Percentiles rank a stretch among this genome's conserved stretches.
Conservation (phyloP, 2,113 vertebrate species). For the Oreochromis tanganicae region DNA sequence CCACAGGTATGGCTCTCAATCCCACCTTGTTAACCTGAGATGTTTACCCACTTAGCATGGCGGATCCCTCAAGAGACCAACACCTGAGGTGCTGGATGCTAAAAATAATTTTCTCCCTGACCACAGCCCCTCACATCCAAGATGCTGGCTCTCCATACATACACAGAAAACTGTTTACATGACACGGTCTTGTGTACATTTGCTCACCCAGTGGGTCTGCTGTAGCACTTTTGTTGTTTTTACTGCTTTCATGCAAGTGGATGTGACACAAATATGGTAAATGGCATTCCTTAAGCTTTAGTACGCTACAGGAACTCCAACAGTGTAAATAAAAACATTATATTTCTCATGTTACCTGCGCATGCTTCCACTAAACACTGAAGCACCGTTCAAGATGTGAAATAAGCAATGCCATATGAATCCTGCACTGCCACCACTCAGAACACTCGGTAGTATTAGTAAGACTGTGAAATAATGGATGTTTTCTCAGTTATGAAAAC, state of each 20-base stretch:
- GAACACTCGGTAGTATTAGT: neutral
- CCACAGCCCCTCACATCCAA: conserved; percentile 34
- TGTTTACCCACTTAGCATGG: conserved; percentile 62
- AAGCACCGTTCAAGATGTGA: neutral
- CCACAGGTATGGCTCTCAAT: conserved; percentile 49
- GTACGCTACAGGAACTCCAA: neutral
- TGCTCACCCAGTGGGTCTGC: neutral
- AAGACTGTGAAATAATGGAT: neutral
- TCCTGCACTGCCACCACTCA: neutral
- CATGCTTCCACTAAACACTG: neutral
- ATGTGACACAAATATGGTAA: neutral
- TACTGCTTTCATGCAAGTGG: neutral
- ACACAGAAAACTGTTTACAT: conserved; percentile 41
- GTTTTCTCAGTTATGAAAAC: neutral
- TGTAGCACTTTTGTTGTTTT: neutral
- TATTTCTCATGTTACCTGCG: neutral
- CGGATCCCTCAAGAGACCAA: conserved; percentile 24
- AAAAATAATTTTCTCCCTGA: conserved; percentile 38
- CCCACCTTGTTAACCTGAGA: conserved; percentile 54
- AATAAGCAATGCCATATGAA: neutral
- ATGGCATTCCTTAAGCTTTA: neutral
- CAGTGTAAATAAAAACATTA: neutral
- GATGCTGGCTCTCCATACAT: neutral
- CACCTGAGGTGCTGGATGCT: conserved; percentile 34
- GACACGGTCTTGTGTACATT: conserved; percentile 40